Conservation (phyloP, 2,888 invertebrate species). For the Melolontha melolontha region DNA sequence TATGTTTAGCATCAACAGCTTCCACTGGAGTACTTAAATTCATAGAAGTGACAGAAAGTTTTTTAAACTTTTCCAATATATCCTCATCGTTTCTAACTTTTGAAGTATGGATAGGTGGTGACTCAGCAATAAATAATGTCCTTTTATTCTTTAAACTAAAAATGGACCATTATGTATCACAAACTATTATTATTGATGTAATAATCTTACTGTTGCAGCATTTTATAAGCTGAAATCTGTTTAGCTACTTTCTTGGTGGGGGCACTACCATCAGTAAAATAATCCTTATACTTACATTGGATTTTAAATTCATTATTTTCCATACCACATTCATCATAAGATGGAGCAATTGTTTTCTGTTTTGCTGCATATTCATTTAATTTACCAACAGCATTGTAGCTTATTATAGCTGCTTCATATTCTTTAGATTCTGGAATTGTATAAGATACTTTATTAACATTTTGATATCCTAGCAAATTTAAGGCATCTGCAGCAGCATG, state of each 20-base stretch:
- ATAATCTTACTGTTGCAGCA: conserved; percentile 6
- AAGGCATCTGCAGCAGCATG: conserved; percentile 10
- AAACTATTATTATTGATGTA: neutral
- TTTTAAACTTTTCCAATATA: neutral
- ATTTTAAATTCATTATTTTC: conserved; percentile 1
- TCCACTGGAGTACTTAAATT: too few species aligned
- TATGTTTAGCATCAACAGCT: too few species aligned
- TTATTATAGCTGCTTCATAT: neutral
- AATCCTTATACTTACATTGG: neutral
- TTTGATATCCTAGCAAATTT: neutral
- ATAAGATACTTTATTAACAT: neutral
- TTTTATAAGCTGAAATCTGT: conserved; percentile 14
- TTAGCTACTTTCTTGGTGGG: conserved; percentile 14
- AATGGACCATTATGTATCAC: neutral
- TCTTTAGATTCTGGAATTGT: neutral
- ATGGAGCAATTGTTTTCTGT: neutral
- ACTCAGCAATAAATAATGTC: neutral
- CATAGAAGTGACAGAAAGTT: neutral
- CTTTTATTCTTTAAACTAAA: neutral
- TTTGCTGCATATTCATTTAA: conserved; percentile 18
- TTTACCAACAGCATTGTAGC: conserved; percentile 23
- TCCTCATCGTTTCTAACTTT: neutral
- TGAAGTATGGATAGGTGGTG: neutral
- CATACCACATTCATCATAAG: conserved; percentile 10
- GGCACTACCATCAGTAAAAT: neutral